Conservation (phyloP, 23 tunicate genomes). For the Ciona savignyi region DNA sequence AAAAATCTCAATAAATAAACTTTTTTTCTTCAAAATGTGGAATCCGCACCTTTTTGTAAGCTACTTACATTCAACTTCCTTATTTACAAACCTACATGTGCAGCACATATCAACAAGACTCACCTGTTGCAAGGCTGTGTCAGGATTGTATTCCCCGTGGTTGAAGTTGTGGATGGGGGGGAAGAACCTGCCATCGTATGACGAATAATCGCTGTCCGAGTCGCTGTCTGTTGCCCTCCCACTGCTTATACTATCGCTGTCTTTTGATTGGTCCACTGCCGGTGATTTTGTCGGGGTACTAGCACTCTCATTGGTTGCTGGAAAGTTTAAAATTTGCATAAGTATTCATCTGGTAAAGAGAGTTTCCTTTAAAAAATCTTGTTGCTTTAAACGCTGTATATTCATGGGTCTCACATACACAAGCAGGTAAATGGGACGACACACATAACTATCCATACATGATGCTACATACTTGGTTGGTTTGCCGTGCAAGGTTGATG, state of each 20-base stretch:
- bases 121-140: conserved; percentile 51
- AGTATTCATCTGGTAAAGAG: no score
- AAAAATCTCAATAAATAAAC: conserved; percentile 1
- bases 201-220: conserved; percentile 83
- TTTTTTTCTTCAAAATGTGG: background rate
- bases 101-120: background rate
- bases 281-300: background rate
- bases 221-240: conserved; percentile 49
- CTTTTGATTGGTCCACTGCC: background rate
- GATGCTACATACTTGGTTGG: no score
- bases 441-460: no score
- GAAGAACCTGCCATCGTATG: conserved; percentile 29
- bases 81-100: background rate
- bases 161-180: conserved; percentile 16
- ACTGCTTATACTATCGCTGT: conserved; percentile 35
- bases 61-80: background rate
- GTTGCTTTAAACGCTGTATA: no score
- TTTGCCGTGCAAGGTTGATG: conserved; percentile 10
- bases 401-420: no score
- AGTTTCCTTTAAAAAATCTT: no score
- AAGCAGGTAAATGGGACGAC: no score
- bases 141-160: conserved; percentile 80
- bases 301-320: background rate
- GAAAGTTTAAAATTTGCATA: no score
- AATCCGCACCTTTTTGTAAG: background rate